Base-by-base conservation (phyloP, 2,113 vertebrate species). In the Onychorhynchus coronatus region DNA sequence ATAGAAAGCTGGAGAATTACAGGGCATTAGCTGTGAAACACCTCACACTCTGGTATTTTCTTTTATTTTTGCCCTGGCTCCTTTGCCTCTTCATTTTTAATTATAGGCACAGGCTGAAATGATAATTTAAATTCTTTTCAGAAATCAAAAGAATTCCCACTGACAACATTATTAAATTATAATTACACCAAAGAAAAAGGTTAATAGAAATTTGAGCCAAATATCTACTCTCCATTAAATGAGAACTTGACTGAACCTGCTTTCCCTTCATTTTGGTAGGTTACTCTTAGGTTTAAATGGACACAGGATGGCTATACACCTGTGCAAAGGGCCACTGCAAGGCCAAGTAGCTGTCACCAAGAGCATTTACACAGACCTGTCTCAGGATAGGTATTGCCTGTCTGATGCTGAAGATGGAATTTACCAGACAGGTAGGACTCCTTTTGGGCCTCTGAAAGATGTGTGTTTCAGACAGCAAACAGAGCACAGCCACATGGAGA, bases 121-220 rank as follows among this genome's bases (percentile, higher is more conserved):
- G 70, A 93, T 92, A 95, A 95, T 97, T 94, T 55, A 86, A 90
- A 96, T 96, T 96, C 92, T 92, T 94, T 78, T 81, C 91, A 87
- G 85, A 97, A 96, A 95, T 96, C 88, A 89, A 96, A 97, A 95
- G 83, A 92, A 88, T 96, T 94, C 88, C 88, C 90, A 81, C 95
- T 89, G 92, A 95, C 85, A 94, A 92, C 52, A 61, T 93, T 87
- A 96, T 92, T 95, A 97, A 96, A 56, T 68, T 93, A 80, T 95
- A 97, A 96, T 93, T 96, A 87, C 84, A 89, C 77, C 8, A 23
- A 67, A 96, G 56, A 95, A 89, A 97, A 95, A 88, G 81, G 44
- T 89, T 95, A 91, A 96, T 91, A 94, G 75, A 74, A 93, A 75
- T 94, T 96, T 87, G 80, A 95, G 95, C 90, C 95, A 97, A 97